Evolutionary conservation across 2,797 vertebrate species (phyloP), one percentile per base, ranked within the genome.

Genomic region (Rhabdophis nuchalis): DNA sequence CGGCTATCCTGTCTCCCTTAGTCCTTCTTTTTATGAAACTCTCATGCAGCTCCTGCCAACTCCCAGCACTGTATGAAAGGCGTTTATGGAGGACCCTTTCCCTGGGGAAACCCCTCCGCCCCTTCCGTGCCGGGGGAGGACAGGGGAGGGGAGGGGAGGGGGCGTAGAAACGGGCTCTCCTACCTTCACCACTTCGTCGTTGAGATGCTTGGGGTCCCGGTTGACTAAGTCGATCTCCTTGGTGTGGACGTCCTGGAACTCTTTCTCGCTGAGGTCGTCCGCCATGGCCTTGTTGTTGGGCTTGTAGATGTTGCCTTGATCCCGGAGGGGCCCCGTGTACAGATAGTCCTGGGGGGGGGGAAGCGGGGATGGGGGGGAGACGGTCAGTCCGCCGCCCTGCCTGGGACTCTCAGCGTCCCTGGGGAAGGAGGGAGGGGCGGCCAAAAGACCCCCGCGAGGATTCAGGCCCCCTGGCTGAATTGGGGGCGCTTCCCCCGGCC

Each of bases 281-380:
- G 99, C 98, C 99, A 99, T 99, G 96, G 97, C 98, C 97, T 99
- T 99, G 97, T 99, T 99, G 97, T 99, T 99, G 58, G 99, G 99
- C 95, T 99, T 99, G 97, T 99, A 99, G 96, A 99, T 99, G 97
- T 99, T 99, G 95, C 99, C 99, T 97, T 99, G 98, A 93, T 99
- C 99, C 97, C 99, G 97, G 96, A 98, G 97, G 97, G 99, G 99
- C 85, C 98, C 98, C 20, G 99, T 97, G 94, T 99, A 98, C 92
- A 98, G 96, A 97, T 98, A 98, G 96, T 98, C 98, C 99, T 99
- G 97, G 86, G 87, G 92, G 87, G 92, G 89, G 11, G 93, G 88
- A 60, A 41, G 61, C 36, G 8, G 72, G 20, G 91, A 90, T 92
- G 90, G 91, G 91, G 41, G 87, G 56, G 85, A 56, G 92, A 82